Evolutionary conservation across 2,888 invertebrate genomes (phyloP).

Genomic region (Drepanosiphum platanoidis): DNA sequence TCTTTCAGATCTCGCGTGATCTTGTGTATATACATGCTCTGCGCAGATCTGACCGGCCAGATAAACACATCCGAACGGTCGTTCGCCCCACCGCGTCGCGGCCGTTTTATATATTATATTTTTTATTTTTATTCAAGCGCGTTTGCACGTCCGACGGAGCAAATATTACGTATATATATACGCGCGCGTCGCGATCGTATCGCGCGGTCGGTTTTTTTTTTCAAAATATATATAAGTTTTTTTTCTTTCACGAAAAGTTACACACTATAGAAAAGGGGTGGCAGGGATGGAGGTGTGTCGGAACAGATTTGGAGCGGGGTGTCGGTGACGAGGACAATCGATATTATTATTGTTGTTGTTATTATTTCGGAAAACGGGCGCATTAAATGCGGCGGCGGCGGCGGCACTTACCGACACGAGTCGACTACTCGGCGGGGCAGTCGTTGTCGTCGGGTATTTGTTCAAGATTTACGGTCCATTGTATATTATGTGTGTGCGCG

Average conservation of each 20-base stretch:
- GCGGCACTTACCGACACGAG: conserved; percentile 6
- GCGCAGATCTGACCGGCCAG: conserved; percentile 41
- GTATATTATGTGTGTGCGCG: conserved; percentile 27
- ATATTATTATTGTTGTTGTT: not conserved
- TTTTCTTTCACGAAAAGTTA: not conserved
- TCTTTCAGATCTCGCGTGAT: conserved; percentile 55
- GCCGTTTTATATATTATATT: conserved; percentile 4
- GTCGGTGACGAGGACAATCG: conserved; percentile 12
- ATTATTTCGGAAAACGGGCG: conserved; percentile 7
- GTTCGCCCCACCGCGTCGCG: conserved; percentile 27
- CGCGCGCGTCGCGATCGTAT: not conserved
- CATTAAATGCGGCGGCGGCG: conserved; percentile 8
- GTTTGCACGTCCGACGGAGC: not conserved
- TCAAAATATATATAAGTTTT: no score
- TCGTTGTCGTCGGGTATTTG: conserved; percentile 44
- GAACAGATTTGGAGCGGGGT: conserved; percentile 14
- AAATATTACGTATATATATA: not conserved
- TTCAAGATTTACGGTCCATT: conserved; percentile 60
- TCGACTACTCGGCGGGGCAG: not conserved
- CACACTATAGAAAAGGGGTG: not conserved
- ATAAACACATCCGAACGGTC: conserved; percentile 60
- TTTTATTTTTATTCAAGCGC: not conserved
- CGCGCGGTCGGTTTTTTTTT: no score
- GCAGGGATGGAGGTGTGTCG: not conserved
- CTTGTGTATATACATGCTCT: conserved; percentile 20